phyloP scores from a whole-genome alignment of 2,888 invertebrate genomes.

The Cryptocephalus primarius region DNA sequence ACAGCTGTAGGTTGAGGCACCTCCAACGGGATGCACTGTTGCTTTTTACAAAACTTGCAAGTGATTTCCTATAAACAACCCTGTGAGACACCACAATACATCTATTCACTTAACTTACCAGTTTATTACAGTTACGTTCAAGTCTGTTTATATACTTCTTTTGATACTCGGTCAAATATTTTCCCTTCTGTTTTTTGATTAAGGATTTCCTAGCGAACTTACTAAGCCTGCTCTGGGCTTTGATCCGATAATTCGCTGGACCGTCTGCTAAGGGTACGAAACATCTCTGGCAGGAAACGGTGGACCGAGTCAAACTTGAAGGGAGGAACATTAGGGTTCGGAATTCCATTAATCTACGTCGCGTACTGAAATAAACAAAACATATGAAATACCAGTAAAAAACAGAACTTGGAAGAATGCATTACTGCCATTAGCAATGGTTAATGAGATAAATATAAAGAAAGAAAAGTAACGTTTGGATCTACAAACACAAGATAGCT shows the following conservation, averaged over 20 bases:
- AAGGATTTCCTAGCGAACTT: conserved; percentile 10
- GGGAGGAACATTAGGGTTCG: conserved; percentile 8
- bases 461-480: no score
- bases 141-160: conserved; percentile 7
- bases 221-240: conserved; percentile 5
- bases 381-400: no score
- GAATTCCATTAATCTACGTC: conserved; percentile 10
- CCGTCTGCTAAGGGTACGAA: conserved; percentile 10
- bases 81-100: background rate
- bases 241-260: conserved; percentile 10
- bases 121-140: conserved; percentile 7
- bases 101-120: conserved; percentile 7
- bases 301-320: conserved; percentile 3
- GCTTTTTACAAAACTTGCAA: conserved; percentile 23
- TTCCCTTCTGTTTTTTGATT: conserved; percentile 5
- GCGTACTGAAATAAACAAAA: conserved; percentile 5
- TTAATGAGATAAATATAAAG: no score
- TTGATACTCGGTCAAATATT: conserved; percentile 10
- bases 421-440: no score
- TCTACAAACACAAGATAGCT: background rate
- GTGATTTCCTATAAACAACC: conserved; percentile 17
- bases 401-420: no score
- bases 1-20: conserved; percentile 10
- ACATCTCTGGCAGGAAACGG: conserved; percentile 11
- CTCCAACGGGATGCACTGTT: conserved; percentile 8